These are phyloP conservation scores for Hyposoter dolosus DNA, from an alignment of 2,888 invertebrate genomes.

Conservation along the genomic window DNA sequence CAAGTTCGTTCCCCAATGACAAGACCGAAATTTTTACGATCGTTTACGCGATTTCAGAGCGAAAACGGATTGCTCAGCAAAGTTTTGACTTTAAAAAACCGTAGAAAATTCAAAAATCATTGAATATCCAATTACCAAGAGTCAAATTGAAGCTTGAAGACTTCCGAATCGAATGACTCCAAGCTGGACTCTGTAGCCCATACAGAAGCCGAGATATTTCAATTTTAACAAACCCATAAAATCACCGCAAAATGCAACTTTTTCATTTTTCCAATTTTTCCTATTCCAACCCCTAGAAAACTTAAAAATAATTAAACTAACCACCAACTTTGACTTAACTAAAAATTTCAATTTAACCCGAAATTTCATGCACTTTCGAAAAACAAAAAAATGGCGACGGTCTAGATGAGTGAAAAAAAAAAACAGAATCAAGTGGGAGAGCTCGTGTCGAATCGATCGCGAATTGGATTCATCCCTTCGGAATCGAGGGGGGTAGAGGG, in stretches of 20 bases:
- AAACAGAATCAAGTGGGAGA: neutral
- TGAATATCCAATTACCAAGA: neutral
- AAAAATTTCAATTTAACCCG: neutral
- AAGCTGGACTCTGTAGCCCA: no score
- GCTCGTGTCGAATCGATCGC: conserved; percentile 54
- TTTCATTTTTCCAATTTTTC: neutral
- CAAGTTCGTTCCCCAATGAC: conserved; percentile 19
- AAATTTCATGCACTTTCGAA: neutral
- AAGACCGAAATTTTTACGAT: neutral
- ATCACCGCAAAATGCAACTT: neutral
- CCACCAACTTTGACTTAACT: no score
- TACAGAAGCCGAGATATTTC: neutral
- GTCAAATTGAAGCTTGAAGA: neutral
- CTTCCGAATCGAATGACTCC: neutral
- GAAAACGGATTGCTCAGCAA: neutral
- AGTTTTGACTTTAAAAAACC: neutral
- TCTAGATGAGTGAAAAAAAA: neutral
- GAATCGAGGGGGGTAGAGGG: conserved; percentile 32
- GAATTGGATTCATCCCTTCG: conserved; percentile 62
- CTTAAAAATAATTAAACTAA: no score
- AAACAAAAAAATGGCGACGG: neutral
- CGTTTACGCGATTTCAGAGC: neutral
- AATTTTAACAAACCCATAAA: neutral
- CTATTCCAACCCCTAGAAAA: neutral
- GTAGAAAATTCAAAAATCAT: neutral